Evolutionary conservation across 2,113 vertebrate genomes (phyloP), one percentile per base, ranked within the genome.

Genomic region (Prochilodus magdalenae): DNA sequence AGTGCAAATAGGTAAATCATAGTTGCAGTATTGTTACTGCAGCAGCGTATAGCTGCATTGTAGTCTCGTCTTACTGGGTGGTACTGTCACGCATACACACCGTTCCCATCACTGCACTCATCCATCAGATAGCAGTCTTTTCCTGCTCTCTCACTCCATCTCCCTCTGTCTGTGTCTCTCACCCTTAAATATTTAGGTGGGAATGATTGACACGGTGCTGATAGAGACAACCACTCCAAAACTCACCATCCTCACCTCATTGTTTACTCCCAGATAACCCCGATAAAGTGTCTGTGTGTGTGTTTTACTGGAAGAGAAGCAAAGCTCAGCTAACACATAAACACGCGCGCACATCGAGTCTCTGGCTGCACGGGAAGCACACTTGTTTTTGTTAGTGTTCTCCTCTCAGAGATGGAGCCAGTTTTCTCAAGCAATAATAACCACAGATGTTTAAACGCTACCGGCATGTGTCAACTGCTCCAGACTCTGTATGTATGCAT

Each of bases 141-240:
- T 44, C 40, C 26, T 24, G 26, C 18, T 72, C 66, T 44, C 29
- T 74, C 63, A 62, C 49, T 71, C 24, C 44, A 36, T 63, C 24
- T 72, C 24, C 16, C 30, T 51, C 49, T 14, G 14, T 51, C 49
- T 51, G 49, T 51, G 14, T 51, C 47, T 47, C 53, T 16, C 57
- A 33, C 16, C 67, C 49, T 44, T 85, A 87, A 85, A 87, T 87
- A 83, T 85, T 85, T 87, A 75, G 40, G 29, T 74, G 63, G 16
- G 67, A 77, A 53, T 87, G 69, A 85, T 22, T 74, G 80, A 80
- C 81, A 36, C 24, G 26, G 27, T 62, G 73, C 65, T 83, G 85
- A 80, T 62, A 77, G 67, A 69, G 24, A 67, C 4, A 53, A 30
- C 14, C 51, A 73, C 63, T 75, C 76, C 62, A 60, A 74, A 55